These are phyloP conservation scores for Hymenopus coronatus DNA, from an alignment of 2,888 invertebrate genomes.

Conservation along the genomic window DNA sequence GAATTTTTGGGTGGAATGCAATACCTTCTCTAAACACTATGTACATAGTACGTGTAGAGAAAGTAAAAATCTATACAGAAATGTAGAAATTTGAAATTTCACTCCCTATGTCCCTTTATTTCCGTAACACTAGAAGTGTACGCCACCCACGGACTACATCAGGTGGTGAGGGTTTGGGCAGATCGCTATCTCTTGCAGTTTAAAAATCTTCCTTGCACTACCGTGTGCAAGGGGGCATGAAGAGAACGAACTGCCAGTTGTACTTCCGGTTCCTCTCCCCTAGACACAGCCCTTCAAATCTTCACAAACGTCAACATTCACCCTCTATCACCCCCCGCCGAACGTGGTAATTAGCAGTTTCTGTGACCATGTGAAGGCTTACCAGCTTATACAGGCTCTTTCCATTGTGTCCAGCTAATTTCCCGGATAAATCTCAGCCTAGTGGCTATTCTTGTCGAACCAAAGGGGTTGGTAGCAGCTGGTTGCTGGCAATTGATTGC, in stretches of 20 bases:
- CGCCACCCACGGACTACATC: neutral
- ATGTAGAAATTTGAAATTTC: too few species aligned
- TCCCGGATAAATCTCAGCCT: neutral
- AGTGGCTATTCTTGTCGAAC: neutral
- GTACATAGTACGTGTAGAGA: too few species aligned
- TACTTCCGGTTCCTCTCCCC: neutral
- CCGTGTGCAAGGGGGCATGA: neutral
- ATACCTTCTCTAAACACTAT: too few species aligned
- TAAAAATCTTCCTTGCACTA: neutral
- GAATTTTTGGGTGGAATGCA: too few species aligned
- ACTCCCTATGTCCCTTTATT: too few species aligned
- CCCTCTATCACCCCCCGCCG: neutral
- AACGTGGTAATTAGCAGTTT: conserved; percentile 8
- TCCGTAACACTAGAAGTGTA: neutral
- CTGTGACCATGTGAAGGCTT: neutral
- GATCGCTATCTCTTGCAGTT: neutral
- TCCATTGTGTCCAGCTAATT: neutral
- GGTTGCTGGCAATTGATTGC: neutral
- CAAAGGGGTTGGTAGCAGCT: neutral
- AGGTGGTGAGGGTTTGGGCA: neutral
- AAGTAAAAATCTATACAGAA: too few species aligned
- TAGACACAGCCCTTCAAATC: neutral
- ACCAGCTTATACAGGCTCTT: neutral
- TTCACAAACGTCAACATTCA: neutral
- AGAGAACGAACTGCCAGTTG: neutral